Conservation (phyloP, 23 tunicate species). For the Oikopleura albicans region DNA sequence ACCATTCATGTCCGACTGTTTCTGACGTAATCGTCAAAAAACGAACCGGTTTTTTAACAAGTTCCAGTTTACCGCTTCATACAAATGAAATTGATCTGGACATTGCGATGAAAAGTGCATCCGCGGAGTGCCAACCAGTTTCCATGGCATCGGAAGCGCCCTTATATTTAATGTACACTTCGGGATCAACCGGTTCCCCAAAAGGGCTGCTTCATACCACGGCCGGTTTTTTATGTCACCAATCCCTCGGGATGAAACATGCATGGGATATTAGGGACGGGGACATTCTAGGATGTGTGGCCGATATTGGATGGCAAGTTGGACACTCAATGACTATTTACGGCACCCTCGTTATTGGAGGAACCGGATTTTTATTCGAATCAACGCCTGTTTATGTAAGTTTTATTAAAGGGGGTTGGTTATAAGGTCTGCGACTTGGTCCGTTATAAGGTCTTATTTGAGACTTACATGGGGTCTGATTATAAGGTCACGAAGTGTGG, state of each 20-base stretch:
- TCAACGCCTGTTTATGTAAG: constrained; percentile 54
- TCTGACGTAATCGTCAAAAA: constrained; percentile 47
- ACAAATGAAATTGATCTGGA: constrained; percentile 53
- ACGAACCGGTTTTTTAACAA: constrained; percentile 63
- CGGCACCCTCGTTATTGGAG: constrained; percentile 72
- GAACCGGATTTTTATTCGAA: constrained; percentile 63
- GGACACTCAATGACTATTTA: constrained; percentile 84
- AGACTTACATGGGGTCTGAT: no score
- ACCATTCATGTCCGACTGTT: constrained; percentile 46
- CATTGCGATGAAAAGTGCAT: constrained; percentile 24
- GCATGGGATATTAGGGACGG: constrained; percentile 45
- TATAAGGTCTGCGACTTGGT: no score
- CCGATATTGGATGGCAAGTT: constrained; percentile 90
- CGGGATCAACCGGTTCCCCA: constrained; percentile 91
- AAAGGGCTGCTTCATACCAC: constrained; percentile 75
- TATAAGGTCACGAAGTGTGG: no score
- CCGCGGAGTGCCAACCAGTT: constrained; percentile 32
- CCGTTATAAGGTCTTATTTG: no score
- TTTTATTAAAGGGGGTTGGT: no score
- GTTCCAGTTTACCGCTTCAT: no score
- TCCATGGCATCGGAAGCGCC: constrained; percentile 64
- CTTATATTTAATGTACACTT: constrained; percentile 62
- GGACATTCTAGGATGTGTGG: constrained; percentile 80
- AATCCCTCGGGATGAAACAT: constrained; percentile 34
- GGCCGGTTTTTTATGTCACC: constrained; percentile 65